Base-by-base conservation (phyloP, 1,140 invertebrate genomes). In the Asobara japonica region DNA sequence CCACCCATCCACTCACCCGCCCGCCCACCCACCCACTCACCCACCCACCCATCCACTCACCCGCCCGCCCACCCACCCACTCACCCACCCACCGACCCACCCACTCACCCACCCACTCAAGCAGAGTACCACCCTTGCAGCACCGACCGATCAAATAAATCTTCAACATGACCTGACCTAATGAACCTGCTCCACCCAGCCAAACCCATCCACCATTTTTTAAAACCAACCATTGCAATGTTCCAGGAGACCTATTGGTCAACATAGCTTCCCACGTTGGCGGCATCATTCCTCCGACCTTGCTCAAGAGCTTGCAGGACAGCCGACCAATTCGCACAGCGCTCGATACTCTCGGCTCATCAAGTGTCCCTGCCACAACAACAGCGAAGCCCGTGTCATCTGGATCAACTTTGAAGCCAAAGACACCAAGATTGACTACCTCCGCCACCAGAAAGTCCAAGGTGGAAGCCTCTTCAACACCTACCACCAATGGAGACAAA, bases 281-380 rank as follows among this genome's bases (percentile, higher is more conserved):
- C 3, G 30, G 6, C 27, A 11, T 56, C 18, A 33, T 64, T 36
- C 41, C 45, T 4, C 13, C 68, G 10, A 51, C 11, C 4, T 30
- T 71, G n/a, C 1, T 51, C 5, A 51, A 65, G 29, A 45, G 65
- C 7, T 1, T 41, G 0, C 51, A 65, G 45, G 18, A 11, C 5
- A 18, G 3, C 30, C 65, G 10, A 31, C 70, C 5, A 65, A 74
- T 41, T 71, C 74, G 4, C 2, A 62, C 51, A n/a, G 27, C 13
- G 2, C 22, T 51, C 6, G 36, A 67, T 2, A 25, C 20, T 3
- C 16, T 31, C 11, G 41, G 25, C 60, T 69, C 51, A 51, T 71
- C 10, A 13, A 38, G 27, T 60, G 70, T 29, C 66, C 60, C 60
- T 5, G 25, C 29, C 56, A 41, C 72, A 56, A 29, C 75, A 45